Base-by-base conservation (phyloP, 2,888 invertebrate species). In the Diarsia rubi region DNA sequence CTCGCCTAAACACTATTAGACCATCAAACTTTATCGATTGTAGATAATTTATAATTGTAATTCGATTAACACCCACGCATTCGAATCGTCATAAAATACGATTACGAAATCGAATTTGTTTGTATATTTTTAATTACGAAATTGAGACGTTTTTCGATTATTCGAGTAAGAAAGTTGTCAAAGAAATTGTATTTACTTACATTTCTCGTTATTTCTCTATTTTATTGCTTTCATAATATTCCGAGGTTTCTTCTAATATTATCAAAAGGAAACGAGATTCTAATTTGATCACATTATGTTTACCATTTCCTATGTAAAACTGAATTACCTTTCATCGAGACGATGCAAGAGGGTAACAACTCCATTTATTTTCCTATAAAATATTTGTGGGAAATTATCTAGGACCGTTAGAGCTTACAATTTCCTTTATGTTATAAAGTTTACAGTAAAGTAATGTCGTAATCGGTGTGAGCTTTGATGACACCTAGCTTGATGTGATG, bases 1-100 rank as follows among this genome's bases (percentile, higher is more conserved):
- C 74, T 81, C 72, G 44, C 75, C 78, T 44, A 64, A 68, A 73
- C 57, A 69, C 68, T 63, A 60, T 83, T 24, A 67, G 66, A 74
- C 54, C 54, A 75, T 80, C 69, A 78, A 84, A 69, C 49, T 81
- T 84, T 82, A 84, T 81, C 63, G 83, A 78, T 82, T 82, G 82
- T 70, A 69, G 21, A 73, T 71, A 83, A 82, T 84, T 84, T 79
- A 79, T 84, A 81, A 84, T 81, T 78, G 71, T 84, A 68, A 84
- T 84, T 84, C 69, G 76, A 84, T 81, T 84, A 84, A 81, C 82
- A 73, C 82, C 73, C 60, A 83, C 73, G 21, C 57, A 73, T 75
- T 73, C 66, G 14, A 37, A 62, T 66, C 63, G 59, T 60, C 63
- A 54, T 75, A 52, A 70, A 78, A 31, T 45, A 37, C 14, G 49